These are phyloP conservation scores for Etheostoma cragini DNA, from an alignment of 2,113 vertebrate species.

Conservation along the genomic window DNA sequence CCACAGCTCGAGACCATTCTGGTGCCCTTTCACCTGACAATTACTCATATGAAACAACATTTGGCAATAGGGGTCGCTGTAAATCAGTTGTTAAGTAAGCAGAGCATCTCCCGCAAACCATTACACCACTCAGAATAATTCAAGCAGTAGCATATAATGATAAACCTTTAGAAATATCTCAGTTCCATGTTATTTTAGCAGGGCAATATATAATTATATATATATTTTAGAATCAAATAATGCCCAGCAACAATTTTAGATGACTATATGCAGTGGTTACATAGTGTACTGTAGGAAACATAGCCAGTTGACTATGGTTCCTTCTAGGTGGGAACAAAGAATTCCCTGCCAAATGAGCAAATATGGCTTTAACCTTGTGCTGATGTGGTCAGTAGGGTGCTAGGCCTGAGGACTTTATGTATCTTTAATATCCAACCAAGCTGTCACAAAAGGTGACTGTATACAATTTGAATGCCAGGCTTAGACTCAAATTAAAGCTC, in stretches of 20 bases:
- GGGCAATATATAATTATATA: too few species aligned
- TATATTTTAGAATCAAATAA: slow-evolving; percentile 1
- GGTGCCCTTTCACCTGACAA: background rate
- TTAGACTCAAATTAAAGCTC: background rate
- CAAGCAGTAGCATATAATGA: background rate
- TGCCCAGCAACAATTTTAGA: background rate
- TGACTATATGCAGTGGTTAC: background rate
- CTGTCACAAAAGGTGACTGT: background rate
- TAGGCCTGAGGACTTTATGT: background rate
- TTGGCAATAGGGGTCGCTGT: slow-evolving; percentile 23
- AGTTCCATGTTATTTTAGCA: background rate
- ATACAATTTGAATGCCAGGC: background rate
- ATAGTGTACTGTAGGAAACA: background rate
- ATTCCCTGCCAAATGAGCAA: background rate
- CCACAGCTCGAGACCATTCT: background rate
- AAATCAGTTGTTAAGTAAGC: background rate
- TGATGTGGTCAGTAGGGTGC: background rate
- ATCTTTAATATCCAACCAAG: background rate
- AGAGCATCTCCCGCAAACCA: background rate
- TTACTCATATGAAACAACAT: slow-evolving; percentile 12
- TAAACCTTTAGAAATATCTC: background rate
- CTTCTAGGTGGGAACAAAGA: slow-evolving; percentile 1
- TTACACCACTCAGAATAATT: background rate
- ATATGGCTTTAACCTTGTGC: background rate
- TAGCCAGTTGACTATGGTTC: background rate